phyloP scores from a whole-genome alignment of 1,140 invertebrate genomes.

The Anoplophora glabripennis region DNA sequence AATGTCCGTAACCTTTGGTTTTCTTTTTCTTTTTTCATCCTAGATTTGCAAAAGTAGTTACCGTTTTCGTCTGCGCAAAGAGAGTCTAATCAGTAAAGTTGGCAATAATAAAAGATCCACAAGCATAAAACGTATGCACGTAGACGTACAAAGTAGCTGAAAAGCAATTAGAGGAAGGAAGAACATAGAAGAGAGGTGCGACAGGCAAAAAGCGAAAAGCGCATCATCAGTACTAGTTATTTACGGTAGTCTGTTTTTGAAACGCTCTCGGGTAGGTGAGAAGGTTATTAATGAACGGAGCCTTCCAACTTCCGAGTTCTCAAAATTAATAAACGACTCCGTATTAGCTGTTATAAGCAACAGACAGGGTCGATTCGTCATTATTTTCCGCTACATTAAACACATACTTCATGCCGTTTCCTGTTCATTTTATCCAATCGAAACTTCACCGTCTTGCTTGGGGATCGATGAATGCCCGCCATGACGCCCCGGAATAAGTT shows the following conservation, averaged over 20 bases:
- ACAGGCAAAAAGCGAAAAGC: constrained; percentile 16
- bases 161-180: too few relatives aligned
- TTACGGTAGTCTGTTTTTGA: constrained; percentile 49
- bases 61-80: too few relatives aligned
- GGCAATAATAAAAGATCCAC: too few relatives aligned
- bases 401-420: constrained; percentile 49
- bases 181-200: too few relatives aligned
- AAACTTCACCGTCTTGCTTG: constrained; percentile 29
- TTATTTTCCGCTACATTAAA: constrained; percentile 52
- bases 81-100: too few relatives aligned
- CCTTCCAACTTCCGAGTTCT: constrained; percentile 39
- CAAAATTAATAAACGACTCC: constrained; percentile 50
- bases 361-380: constrained; percentile 52
- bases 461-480: too few relatives aligned
- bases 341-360: constrained; percentile 51
- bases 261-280: constrained; percentile 42
- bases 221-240: constrained; percentile 45
- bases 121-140: too few relatives aligned
- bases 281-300: constrained; percentile 48
- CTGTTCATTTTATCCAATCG: constrained; percentile 45
- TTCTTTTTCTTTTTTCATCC: too few relatives aligned
- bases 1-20: too few relatives aligned
- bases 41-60: too few relatives aligned
- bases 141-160: too few relatives aligned
- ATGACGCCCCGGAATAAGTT: too few relatives aligned